These are phyloP conservation scores for Myrmecophaga tridactyla DNA, from an alignment of 2,113 vertebrate genomes.

Conservation along the genomic window DNA sequence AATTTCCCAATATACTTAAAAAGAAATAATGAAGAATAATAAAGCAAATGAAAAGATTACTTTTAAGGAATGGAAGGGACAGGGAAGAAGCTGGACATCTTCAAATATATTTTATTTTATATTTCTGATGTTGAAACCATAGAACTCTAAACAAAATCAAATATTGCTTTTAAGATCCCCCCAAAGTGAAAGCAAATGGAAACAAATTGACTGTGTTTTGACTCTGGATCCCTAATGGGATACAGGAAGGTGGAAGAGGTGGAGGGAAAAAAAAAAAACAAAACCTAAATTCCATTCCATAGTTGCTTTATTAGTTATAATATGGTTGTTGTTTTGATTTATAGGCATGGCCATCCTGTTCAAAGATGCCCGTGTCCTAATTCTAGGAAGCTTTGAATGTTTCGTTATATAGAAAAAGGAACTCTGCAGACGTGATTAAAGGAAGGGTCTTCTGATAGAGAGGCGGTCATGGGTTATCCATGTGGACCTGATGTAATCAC, in stretches of 20 bases:
- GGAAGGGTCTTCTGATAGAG: too few species aligned
- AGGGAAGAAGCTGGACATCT: not conserved
- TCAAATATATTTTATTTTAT: not conserved
- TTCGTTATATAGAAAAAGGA: too few species aligned
- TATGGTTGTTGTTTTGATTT: not conserved
- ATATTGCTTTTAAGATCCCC: not conserved
- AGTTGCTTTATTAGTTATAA: not conserved
- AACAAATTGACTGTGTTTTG: not conserved
- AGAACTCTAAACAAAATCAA: not conserved
- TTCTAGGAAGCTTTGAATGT: too few species aligned
- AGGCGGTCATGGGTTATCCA: too few species aligned
- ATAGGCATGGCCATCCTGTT: not conserved
- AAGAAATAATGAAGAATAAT: not conserved
- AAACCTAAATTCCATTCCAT: not conserved
- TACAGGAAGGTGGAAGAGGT: not conserved
- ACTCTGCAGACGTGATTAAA: too few species aligned
- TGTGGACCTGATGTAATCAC: not conserved
- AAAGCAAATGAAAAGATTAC: not conserved
- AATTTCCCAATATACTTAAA: not conserved
- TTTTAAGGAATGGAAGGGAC: not conserved
- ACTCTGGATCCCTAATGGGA: not conserved
- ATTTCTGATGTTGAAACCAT: slow-evolving; percentile 12
- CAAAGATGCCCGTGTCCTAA: too few species aligned
- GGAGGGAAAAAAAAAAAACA: not conserved
- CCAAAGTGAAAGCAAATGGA: not conserved